Percentiles rank a stretch among this genome's conserved stretches.
Conservation (phyloP, 2,113 vertebrate genomes). For the Patagioenas fasciata region DNA sequence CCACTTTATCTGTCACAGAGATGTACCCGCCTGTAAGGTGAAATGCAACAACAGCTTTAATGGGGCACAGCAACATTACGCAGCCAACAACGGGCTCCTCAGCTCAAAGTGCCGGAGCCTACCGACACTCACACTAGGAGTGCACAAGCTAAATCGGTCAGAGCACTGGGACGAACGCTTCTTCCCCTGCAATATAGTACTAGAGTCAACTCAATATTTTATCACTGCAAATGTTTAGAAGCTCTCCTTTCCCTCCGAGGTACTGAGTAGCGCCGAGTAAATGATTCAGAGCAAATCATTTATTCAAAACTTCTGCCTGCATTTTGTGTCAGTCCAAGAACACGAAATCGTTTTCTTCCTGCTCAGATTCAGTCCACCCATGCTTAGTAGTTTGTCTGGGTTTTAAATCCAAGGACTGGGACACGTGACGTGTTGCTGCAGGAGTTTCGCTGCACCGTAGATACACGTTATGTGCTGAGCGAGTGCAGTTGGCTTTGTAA, state of each 20-base stretch:
- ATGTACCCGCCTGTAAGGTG: neutral
- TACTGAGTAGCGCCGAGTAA: neutral
- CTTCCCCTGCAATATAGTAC: neutral
- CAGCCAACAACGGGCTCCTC: neutral
- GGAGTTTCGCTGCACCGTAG: neutral
- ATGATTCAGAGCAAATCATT: constrained; percentile 54
- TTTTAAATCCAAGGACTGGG: neutral
- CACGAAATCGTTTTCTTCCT: neutral
- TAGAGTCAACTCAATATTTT: constrained; percentile 5
- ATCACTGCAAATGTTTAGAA: constrained; percentile 12
- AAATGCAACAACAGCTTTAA: neutral
- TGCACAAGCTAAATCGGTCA: neutral
- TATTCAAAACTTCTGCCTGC: constrained; percentile 52
- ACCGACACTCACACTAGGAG: neutral
- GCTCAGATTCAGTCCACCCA: neutral
- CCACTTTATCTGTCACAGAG: neutral
- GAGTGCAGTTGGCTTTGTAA: neutral
- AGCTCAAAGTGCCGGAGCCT: neutral
- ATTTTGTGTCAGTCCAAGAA: constrained; percentile 35
- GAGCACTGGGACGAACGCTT: neutral
- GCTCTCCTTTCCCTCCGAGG: neutral
- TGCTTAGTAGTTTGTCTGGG: neutral
- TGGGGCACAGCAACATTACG: neutral
- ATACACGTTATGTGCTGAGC: rapidly evolving
- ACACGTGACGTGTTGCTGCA: neutral